These are phyloP conservation scores for Oscheius sp. DNA, from an alignment of 2,888 invertebrate genomes.

Conservation along the genomic window DNA sequence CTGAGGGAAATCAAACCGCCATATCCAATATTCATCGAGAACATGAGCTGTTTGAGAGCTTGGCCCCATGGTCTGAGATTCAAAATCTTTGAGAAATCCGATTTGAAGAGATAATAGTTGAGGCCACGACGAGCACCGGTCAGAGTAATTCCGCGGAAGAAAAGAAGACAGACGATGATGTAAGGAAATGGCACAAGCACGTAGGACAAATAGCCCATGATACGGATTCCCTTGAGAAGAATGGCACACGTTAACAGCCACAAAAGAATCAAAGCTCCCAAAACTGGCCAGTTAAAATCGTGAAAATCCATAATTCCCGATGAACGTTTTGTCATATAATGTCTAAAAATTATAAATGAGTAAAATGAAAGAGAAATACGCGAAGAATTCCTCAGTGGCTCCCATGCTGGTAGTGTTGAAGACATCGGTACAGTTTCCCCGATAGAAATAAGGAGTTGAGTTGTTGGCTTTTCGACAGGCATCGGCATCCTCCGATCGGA, in stretches of 20 bases:
- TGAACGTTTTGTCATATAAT: slow-evolving; percentile 57
- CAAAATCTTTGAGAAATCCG: slow-evolving; percentile 53
- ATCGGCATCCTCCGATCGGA: neutral
- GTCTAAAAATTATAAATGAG: slow-evolving; percentile 42
- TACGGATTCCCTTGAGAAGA: slow-evolving; percentile 65
- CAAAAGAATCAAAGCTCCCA: slow-evolving; percentile 41
- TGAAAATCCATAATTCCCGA: slow-evolving; percentile 53
- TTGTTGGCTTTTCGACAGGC: neutral
- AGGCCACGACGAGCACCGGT: slow-evolving; percentile 62
- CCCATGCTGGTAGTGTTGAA: neutral
- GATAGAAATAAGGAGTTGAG: neutral
- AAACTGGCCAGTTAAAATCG: slow-evolving; percentile 53
- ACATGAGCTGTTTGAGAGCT: slow-evolving; percentile 68
- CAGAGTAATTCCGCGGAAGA: slow-evolving; percentile 64
- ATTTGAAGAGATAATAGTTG: slow-evolving; percentile 62
- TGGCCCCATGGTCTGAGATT: slow-evolving; percentile 57
- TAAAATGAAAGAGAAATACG: neutral
- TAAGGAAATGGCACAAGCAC: slow-evolving; percentile 66
- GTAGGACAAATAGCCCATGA: slow-evolving; percentile 55
- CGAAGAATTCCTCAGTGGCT: slow-evolving; percentile 16
- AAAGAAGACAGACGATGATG: slow-evolving; percentile 63
- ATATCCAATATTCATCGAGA: slow-evolving; percentile 65
- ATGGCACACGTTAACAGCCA: slow-evolving; percentile 61
- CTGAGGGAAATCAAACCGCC: slow-evolving; percentile 66
- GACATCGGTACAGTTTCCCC: neutral